Evolutionary conservation across 2,888 invertebrate genomes (phyloP), one percentile per base, ranked within the genome.

Genomic region (Apotomis betuletana): DNA sequence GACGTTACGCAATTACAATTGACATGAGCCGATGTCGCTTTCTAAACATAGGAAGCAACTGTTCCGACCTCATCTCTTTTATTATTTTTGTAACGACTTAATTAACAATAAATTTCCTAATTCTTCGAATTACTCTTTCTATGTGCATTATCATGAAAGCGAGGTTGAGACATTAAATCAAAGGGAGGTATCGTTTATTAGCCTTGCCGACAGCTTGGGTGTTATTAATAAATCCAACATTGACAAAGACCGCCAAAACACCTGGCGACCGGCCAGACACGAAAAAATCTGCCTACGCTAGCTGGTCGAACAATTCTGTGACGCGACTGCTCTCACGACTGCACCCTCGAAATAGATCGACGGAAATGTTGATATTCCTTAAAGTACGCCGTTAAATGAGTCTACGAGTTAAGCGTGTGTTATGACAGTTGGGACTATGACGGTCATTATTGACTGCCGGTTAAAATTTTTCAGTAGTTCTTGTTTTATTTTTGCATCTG

Each of bases 211-310:
- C 58, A 83, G 83, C 80, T 80, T 87, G 89, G 88, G 80, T 82
- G 86, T 83, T 92, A 93, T 92, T 92, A 93, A 93, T 93, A 93
- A 91, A 92, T 91, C 84, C 87, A 92, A 88, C 93, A 93, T 93
- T 93, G 93, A 93, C 93, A 93, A 88, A 93, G 93, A 93, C 92
- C 93, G 91, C 90, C 91, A 93, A 92, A 91, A 87, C 88, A 87
- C 79, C 90, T 93, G 93, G 92, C 87, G 70, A 69, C 0, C 76
- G 73, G 89, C 92, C 93, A 93, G 87, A 79, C 80, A 77, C 77
- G 80, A 87, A 90, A 85, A 91, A 90, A 85, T 80, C 83, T 63
- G 83, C 88, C 87, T 87, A 88, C 89, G 87, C 58, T 38, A 46
- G 65, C 60, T 57, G 60, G 41, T 15, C 54, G 72, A 72, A 72